Evolutionary conservation across 2,797 vertebrate species (phyloP), one percentile per base, ranked within the genome.

Genomic region (Gadopsis bispinosus): DNA sequence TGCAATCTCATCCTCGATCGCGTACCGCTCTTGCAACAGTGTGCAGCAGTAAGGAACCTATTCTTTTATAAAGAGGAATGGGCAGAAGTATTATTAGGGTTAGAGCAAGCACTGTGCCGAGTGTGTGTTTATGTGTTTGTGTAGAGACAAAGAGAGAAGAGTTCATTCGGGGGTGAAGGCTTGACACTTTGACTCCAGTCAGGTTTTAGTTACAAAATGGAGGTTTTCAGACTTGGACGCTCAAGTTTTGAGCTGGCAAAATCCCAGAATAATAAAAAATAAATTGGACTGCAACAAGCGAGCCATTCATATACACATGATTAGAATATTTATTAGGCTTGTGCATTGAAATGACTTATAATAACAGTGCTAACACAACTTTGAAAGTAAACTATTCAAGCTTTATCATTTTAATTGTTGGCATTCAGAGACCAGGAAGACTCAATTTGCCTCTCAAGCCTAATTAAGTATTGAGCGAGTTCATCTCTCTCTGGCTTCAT

Each of bases 141-240:
- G 31, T 3, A 50, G 6, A 48, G 16, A 37, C 43, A 31, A 63
- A 35, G 19, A 65, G 8, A 50, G 11, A 56, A 19, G 47, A 37
- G 54, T 71, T 71, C 53, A 65, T n/a, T 26, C 22, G 70, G 9
- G 39, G 11, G 17, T 31, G 0, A 76, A 58, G 31, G 20, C 41
- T 37, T 62, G 31, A 69, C 4, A 39, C 22, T 26, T 47, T 5
- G 9, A 33, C 35, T 35, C 45, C 9, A 50, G 31, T 6, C 39
- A 20, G 22, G 13, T 4, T 33, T 4, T 4, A 22, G 20, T 53
- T 20, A 51, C 17, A n/a, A 55, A 73, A 47, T 22, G 19, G 41
- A 77, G 20, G 45, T 29, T 43, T 67, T 74, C 1, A 50, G 37
- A 69, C 31, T 20, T 60, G 43, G 3, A 31, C 10, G 14, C 10